Evolutionary conservation across 2,113 vertebrate species (phyloP).

Genomic region (Macrotus californicus): DNA sequence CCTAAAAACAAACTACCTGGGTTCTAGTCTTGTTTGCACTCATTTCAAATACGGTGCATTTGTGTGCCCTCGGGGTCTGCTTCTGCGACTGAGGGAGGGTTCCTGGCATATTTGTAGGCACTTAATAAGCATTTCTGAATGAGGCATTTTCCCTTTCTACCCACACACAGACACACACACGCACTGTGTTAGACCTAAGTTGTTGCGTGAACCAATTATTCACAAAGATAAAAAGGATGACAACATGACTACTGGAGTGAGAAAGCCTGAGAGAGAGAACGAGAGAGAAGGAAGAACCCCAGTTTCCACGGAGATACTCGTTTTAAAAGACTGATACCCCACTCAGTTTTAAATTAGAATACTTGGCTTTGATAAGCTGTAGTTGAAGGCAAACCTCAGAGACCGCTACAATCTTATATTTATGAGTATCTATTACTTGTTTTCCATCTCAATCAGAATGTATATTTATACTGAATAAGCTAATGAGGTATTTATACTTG

Average conservation of each 20-base stretch:
- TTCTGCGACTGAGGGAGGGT: background rate
- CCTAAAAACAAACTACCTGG: background rate
- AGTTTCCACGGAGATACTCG: background rate
- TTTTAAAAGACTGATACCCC: constrained; percentile 11
- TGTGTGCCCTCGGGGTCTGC: background rate
- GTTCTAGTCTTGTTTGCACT: background rate
- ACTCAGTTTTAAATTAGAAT: constrained; percentile 33
- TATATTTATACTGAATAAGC: constrained; percentile 32
- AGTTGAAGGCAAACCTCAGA: constrained; percentile 49
- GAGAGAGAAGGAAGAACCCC: background rate
- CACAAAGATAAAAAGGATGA: background rate
- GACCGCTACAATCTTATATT: constrained; percentile 45
- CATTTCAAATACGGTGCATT: background rate
- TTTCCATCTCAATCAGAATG: constrained; percentile 2
- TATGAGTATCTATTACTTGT: constrained; percentile 37
- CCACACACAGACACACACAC: background rate
- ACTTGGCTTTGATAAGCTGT: constrained; percentile 13
- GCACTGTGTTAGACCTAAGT: background rate
- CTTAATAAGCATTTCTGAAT: background rate
- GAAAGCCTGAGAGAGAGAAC: background rate
- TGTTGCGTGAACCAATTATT: background rate
- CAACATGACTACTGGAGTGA: background rate
- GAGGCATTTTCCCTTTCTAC: background rate
- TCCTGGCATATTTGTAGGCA: background rate
- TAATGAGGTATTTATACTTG: constrained; percentile 25